A percentile compares a stretch with the other conserved stretches of the same genome.
phyloP scores from a whole-genome alignment of 2,888 invertebrate genomes.

The Lepidochrysops patricia region DNA sequence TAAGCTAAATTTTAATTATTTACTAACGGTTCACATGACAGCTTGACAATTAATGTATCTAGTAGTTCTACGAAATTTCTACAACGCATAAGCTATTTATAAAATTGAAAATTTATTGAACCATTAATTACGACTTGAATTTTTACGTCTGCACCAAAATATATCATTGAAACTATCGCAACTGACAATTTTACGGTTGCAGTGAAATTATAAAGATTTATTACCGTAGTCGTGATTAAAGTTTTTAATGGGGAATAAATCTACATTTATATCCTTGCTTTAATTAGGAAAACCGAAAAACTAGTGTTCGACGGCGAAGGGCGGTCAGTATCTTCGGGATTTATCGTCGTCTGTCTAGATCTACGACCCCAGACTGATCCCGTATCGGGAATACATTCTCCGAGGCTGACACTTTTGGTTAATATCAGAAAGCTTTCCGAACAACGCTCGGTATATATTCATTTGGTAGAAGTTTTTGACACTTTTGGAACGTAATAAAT shows the following conservation, averaged over 20 bases:
- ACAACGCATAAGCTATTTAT: neutral
- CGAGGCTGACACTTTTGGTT: neutral
- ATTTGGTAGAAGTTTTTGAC: conserved; percentile 6
- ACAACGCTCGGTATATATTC: neutral
- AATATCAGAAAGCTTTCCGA: conserved; percentile 3
- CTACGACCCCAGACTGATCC: conserved; percentile 12
- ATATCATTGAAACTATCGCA: neutral
- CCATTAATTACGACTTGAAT: neutral
- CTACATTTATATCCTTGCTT: neutral
- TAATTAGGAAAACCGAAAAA: conserved; percentile 5
- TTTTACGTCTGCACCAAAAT: neutral
- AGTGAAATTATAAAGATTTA: neutral
- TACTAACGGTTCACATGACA: neutral
- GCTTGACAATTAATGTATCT: neutral
- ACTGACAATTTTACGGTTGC: neutral
- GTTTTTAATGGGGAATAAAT: neutral
- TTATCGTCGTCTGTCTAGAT: conserved; percentile 7
- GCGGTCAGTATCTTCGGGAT: conserved; percentile 7
- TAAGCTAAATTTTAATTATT: too few species aligned
- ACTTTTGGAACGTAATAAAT: neutral
- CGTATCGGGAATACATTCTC: neutral
- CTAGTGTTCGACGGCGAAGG: neutral
- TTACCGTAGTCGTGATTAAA: neutral
- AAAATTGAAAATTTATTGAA: neutral
- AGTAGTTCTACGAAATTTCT: neutral